Base-by-base conservation (phyloP, 2,113 vertebrate genomes). In the Thymallus thymallus region DNA sequence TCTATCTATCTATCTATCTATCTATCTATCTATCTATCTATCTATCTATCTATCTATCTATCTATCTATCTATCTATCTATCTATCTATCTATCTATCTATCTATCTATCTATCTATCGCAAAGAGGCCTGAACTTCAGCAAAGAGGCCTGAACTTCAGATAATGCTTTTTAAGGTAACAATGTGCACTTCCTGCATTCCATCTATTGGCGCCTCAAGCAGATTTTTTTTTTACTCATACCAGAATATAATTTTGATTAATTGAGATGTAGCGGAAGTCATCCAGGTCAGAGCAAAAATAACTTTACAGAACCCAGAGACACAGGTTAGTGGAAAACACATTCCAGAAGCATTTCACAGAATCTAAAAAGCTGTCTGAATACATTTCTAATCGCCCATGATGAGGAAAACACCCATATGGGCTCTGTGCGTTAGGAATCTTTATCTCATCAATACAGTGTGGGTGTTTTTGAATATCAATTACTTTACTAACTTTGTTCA, bases 391-490 rank as follows among this genome's bases (percentile, higher is more conserved):
- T 74, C 29, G 24, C 23, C 62, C 69, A 68, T 78, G 61, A 85
- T 79, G 46, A 62, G 58, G 60, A 24, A 68, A 82, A 61, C 60
- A 62, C 22, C 23, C 66, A n/a, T 69, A 18, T 60, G 18, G n/a
- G 12, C 69, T 26, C 30, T 41, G 69, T 23, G n/a, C 35, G 23
- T 55, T 5, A 65, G 32, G 32, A 60, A 4, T 74, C 41, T 63
- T 65, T 67, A 67, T 26, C 26, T 77, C 58, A 6, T 69, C 23
- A 48, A 26, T 56, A 23, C 68, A 51, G 48, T 46, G 80, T 79
- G 78, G 71, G 82, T 26, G 74, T 32, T 4, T 73, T 75, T 73
- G 81, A 84, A 80, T 85, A 68, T 75, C 74, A 73, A 85, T 68
- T 73, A 84, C 74, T 77, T 20, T 20, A 22, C 18, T 7, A 7